Evolutionary conservation across 2,113 vertebrate species (phyloP).

Genomic region (Rhinolophus ferrumequinum): DNA sequence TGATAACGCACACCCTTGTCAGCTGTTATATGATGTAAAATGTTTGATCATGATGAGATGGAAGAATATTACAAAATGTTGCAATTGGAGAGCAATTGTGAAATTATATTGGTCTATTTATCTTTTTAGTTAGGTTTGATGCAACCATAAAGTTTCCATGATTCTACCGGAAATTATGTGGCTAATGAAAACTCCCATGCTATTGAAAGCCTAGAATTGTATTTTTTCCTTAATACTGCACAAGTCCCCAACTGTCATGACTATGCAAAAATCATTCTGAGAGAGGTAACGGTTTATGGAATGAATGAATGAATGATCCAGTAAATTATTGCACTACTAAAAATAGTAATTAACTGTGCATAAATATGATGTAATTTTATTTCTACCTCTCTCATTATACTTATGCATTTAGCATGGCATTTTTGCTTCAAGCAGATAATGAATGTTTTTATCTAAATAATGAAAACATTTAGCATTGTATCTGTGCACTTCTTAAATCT

Average conservation of each 20-base stretch:
- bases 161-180: not conserved
- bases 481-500: not conserved
- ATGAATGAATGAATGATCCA: conserved; percentile 19
- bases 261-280: not conserved
- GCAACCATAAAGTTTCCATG: not conserved
- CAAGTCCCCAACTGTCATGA: not conserved
- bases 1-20: not conserved
- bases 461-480: not conserved
- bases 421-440: not conserved
- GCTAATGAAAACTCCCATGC: not conserved
- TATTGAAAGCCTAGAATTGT: not conserved
- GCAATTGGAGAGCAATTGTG: not conserved
- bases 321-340: not conserved
- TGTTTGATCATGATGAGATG: not conserved
- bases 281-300: not conserved
- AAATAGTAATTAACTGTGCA: not conserved
- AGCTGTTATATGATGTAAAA: not conserved
- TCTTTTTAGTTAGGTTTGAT: not conserved
- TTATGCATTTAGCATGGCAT: not conserved
- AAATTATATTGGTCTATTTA: not conserved
- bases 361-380: not conserved
- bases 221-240: not conserved
- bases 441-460: conserved; percentile 28
- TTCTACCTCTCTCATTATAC: not conserved
- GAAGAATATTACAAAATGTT: not conserved